Evolutionary conservation across 2,888 invertebrate genomes (phyloP).

Genomic region (Sesamia inferens): DNA sequence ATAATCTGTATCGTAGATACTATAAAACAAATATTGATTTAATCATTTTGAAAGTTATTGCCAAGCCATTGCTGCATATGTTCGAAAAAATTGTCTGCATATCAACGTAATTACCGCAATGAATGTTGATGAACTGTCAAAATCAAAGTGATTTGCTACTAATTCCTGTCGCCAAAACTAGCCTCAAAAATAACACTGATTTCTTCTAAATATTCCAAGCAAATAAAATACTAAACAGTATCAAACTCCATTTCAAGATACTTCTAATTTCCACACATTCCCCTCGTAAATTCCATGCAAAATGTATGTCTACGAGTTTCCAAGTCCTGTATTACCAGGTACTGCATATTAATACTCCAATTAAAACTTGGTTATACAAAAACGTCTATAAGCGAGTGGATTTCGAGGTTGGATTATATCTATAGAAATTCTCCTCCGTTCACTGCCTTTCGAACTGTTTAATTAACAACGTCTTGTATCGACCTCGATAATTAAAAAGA

Average conservation of each 20-base stretch:
- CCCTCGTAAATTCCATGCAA: constrained; percentile 39
- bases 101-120: background rate
- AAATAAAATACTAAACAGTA: background rate
- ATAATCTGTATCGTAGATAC: background rate
- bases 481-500: constrained; percentile 46
- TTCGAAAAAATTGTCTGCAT: too few relatives aligned
- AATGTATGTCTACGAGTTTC: constrained; percentile 55
- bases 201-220: background rate
- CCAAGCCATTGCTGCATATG: too few relatives aligned
- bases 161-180: background rate
- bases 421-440: constrained; percentile 32
- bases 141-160: background rate
- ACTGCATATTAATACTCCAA: constrained; percentile 78
- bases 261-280: constrained; percentile 1
- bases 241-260: background rate
- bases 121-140: background rate
- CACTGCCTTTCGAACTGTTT: constrained; percentile 36
- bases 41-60: too few relatives aligned
- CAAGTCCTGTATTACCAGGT: constrained; percentile 55
- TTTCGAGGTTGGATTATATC: constrained; percentile 42
- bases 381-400: constrained; percentile 52
- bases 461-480: constrained; percentile 40
- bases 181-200: background rate
- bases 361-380: constrained; percentile 74
- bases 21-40: background rate